phyloP scores from a whole-genome alignment of 2,113 vertebrate species.

The Melospiza georgiana region DNA sequence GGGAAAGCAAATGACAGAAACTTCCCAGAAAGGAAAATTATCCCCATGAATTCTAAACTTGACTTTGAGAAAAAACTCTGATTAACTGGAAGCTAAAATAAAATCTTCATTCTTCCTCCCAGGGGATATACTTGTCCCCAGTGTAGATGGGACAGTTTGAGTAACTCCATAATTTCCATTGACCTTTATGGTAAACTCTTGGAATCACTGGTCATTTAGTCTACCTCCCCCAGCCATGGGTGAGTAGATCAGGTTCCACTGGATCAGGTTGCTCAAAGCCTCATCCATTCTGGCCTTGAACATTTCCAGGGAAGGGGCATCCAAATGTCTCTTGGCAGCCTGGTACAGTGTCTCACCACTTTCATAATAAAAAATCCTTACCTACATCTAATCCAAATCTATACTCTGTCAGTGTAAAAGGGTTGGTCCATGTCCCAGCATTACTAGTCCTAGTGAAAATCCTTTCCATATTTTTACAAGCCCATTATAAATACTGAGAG shows the following conservation, averaged over 20 bases:
- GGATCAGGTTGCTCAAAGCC: neutral
- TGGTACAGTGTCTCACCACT: neutral
- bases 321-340: neutral
- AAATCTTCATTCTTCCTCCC: neutral
- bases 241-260: neutral
- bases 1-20: neutral
- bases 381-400: neutral
- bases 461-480: neutral
- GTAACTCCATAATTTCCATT: neutral
- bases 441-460: neutral
- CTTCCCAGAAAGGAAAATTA: neutral
- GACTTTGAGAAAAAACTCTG: neutral
- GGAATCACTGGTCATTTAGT: neutral
- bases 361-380: neutral
- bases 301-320: neutral
- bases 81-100: neutral
- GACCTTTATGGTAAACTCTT: neutral
- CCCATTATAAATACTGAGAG: neutral
- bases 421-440: neutral
- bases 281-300: neutral
- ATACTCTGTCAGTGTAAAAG: neutral
- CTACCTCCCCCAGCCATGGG: rapidly evolving
- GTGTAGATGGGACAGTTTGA: neutral
- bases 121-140: neutral
- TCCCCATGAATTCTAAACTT: neutral